Conservation (phyloP, 2,888 invertebrate genomes). For the Boloria euphrosyne region DNA sequence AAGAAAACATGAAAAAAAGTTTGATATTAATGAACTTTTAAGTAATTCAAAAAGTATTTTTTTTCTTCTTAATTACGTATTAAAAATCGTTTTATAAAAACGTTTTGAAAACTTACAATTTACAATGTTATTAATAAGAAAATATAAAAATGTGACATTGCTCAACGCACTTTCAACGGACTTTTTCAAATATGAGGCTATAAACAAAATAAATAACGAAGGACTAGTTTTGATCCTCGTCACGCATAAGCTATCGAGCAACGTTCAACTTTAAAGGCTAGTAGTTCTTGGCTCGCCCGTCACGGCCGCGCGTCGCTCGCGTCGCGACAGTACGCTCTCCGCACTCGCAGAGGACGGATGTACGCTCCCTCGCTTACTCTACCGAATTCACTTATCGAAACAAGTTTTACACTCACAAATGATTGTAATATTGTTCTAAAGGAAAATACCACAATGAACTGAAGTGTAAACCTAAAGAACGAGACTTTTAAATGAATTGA, state of each 20-base stretch:
- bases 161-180: constrained; percentile 17
- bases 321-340: constrained; percentile 47
- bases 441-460: constrained; percentile 62
- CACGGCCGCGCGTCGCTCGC: constrained; percentile 59
- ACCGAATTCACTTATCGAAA: constrained; percentile 62
- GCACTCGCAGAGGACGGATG: constrained; percentile 64
- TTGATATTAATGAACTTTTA: not conserved
- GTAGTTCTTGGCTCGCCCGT: constrained; percentile 66
- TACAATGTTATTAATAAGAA: too few relatives aligned
- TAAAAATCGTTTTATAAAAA: too few relatives aligned
- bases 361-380: constrained; percentile 49
- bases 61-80: too few relatives aligned
- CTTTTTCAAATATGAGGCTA: constrained; percentile 20
- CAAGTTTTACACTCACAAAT: constrained; percentile 64
- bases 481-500: constrained; percentile 52
- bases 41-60: not conserved
- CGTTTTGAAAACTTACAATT: too few relatives aligned
- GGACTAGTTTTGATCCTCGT: constrained; percentile 54
- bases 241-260: constrained; percentile 40
- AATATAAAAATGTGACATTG: too few relatives aligned
- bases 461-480: constrained; percentile 51
- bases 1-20: too few relatives aligned
- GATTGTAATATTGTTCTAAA: constrained; percentile 42
- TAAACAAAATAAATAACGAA: constrained; percentile 31
- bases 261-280: constrained; percentile 51